Conservation (phyloP, 2,888 invertebrate species). For the Eubasilissa splendida region DNA sequence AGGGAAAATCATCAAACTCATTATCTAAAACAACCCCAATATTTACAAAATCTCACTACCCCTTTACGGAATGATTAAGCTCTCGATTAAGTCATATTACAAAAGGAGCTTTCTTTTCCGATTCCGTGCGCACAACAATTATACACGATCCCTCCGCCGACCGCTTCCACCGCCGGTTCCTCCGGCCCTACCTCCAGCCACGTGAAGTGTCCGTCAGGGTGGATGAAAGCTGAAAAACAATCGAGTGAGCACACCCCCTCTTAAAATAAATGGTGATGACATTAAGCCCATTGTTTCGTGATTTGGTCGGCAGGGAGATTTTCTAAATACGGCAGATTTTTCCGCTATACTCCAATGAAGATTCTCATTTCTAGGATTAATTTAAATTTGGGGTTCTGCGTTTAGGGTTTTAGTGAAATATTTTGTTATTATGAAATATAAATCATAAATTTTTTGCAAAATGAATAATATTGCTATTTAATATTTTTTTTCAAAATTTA, state of each 20-base stretch:
- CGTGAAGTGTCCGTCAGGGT: constrained; percentile 52
- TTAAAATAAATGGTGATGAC: constrained; percentile 50
- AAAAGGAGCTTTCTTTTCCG: constrained; percentile 38
- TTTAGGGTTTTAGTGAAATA: no score
- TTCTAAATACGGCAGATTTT: constrained; percentile 17
- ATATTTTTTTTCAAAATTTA: no score
- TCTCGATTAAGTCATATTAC: constrained; percentile 41
- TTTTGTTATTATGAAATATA: no score
- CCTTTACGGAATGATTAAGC: constrained; percentile 28
- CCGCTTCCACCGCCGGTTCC: background rate
- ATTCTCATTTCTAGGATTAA: no score
- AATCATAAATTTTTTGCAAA: no score
- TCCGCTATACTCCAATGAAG: background rate
- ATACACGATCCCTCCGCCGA: constrained; percentile 14
- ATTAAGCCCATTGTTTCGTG: constrained; percentile 55
- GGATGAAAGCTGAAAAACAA: constrained; percentile 53
- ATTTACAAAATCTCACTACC: constrained; percentile 15
- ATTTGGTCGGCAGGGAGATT: constrained; percentile 46
- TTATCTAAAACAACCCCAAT: background rate
- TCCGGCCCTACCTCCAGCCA: constrained; percentile 27
- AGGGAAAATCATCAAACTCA: background rate
- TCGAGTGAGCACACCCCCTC: constrained; percentile 38
- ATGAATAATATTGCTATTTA: no score
- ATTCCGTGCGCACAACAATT: constrained; percentile 37
- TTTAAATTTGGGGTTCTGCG: no score